A percentile compares a stretch with the other conserved stretches of the same genome.
These are phyloP conservation scores for Cryptocephalus moraei DNA, from an alignment of 2,888 invertebrate species.

Conservation along the genomic window DNA sequence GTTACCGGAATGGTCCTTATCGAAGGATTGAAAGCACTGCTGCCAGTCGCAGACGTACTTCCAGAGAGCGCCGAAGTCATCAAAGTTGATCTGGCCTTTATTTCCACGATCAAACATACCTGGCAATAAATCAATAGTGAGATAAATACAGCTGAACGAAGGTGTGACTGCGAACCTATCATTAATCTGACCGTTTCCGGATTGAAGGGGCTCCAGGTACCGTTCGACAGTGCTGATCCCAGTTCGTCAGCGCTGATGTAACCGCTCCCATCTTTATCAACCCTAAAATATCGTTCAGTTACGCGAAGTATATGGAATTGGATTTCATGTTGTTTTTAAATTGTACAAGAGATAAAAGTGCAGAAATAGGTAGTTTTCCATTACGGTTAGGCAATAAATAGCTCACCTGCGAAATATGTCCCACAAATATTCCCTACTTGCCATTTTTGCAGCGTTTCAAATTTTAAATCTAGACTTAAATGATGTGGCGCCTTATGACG, in stretches of 20 bases:
- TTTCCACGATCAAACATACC: slow-evolving; percentile 91
- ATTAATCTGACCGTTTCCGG: slow-evolving; percentile 93
- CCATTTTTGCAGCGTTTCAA: slow-evolving; percentile 39
- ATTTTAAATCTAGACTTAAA: too few relatives aligned
- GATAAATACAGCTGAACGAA: too few relatives aligned
- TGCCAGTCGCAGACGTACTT: slow-evolving; percentile 98
- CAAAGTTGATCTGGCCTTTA: slow-evolving; percentile 82
- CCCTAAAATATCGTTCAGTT: slow-evolving; percentile 39
- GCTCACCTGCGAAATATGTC: slow-evolving; percentile 66
- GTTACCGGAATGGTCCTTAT: slow-evolving; percentile 83
- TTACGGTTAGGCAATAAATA: not conserved
- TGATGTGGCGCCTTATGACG: too few relatives aligned
- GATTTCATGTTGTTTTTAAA: not conserved
- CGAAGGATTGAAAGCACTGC: slow-evolving; percentile 87
- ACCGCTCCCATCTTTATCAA: slow-evolving; percentile 77
- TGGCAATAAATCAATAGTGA: slow-evolving; percentile 20
- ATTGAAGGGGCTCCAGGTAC: slow-evolving; percentile 96
- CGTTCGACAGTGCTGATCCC: slow-evolving; percentile 87
- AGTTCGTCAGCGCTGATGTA: slow-evolving; percentile 81
- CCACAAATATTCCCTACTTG: slow-evolving; percentile 66
- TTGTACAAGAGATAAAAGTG: not conserved
- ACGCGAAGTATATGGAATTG: not conserved
- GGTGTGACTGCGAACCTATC: slow-evolving; percentile 59
- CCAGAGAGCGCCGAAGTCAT: slow-evolving; percentile 94
- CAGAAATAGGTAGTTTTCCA: not conserved